phyloP scores from a whole-genome alignment of 2,113 vertebrate genomes.

The Pantherophis guttatus region DNA sequence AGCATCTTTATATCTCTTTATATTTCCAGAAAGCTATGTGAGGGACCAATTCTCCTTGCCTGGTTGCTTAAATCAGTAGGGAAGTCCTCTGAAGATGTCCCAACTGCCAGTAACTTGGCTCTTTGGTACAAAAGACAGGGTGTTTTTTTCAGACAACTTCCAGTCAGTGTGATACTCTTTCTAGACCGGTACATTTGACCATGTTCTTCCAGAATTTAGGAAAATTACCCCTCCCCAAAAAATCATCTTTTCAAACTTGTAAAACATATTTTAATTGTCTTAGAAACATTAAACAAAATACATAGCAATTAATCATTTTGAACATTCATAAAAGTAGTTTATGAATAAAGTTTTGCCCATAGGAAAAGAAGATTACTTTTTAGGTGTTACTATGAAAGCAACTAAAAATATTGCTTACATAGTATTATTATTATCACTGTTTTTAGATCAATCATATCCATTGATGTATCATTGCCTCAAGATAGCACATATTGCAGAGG shows the following conservation, averaged over 20 bases:
- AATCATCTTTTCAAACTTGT: neutral
- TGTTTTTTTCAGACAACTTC: neutral
- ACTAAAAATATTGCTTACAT: neutral
- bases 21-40: neutral
- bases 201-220: neutral
- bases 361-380: neutral
- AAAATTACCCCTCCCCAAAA: neutral
- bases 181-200: neutral
- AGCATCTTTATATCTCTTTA: neutral
- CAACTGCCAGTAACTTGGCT: neutral
- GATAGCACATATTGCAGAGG: neutral
- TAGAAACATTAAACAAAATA: neutral
- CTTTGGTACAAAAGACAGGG: neutral
- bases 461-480: neutral
- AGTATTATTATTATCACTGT: neutral
- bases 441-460: neutral
- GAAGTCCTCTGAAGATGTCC: neutral
- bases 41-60: neutral
- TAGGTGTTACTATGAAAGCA: neutral
- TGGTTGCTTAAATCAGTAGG: neutral
- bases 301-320: neutral
- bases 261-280: neutral
- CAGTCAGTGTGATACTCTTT: neutral
- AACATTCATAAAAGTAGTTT: neutral
- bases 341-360: neutral